phyloP scores from a whole-genome alignment of 2,888 invertebrate species.

The Erannis defoliaria region DNA sequence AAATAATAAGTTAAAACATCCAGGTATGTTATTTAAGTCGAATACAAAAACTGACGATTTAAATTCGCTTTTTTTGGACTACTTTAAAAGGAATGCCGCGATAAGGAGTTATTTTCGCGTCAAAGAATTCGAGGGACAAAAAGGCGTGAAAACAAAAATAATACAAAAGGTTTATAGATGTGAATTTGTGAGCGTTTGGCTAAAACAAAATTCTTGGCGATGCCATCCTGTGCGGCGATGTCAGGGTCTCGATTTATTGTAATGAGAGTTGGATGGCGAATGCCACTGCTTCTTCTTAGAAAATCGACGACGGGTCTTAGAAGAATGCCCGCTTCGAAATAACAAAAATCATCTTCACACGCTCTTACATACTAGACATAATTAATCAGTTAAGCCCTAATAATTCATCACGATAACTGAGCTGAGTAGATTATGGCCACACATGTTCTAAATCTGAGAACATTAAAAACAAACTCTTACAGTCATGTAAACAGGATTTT shows the following conservation, averaged over 20 bases:
- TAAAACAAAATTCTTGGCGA: slow-evolving; percentile 85
- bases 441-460: slow-evolving; percentile 13
- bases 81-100: slow-evolving; percentile 83
- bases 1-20: slow-evolving; percentile 67
- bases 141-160: slow-evolving; percentile 86
- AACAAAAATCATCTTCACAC: slow-evolving; percentile 56
- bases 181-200: slow-evolving; percentile 86
- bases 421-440: neutral
- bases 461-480: neutral
- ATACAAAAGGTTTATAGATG: slow-evolving; percentile 83
- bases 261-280: slow-evolving; percentile 76
- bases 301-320: slow-evolving; percentile 76
- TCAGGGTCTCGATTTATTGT: slow-evolving; percentile 81
- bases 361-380: slow-evolving; percentile 33
- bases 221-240: slow-evolving; percentile 87
- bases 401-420: slow-evolving; percentile 3
- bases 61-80: slow-evolving; percentile 75
- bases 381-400: slow-evolving; percentile 16
- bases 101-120: slow-evolving; percentile 85
- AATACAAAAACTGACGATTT: slow-evolving; percentile 74
- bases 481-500: neutral
- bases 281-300: slow-evolving; percentile 77
- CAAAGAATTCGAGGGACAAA: slow-evolving; percentile 82
- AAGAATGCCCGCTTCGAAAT: slow-evolving; percentile 65
- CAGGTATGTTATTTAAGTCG: slow-evolving; percentile 74